phyloP scores from a whole-genome alignment of 2,113 vertebrate species.

The Platysteira castanea region DNA sequence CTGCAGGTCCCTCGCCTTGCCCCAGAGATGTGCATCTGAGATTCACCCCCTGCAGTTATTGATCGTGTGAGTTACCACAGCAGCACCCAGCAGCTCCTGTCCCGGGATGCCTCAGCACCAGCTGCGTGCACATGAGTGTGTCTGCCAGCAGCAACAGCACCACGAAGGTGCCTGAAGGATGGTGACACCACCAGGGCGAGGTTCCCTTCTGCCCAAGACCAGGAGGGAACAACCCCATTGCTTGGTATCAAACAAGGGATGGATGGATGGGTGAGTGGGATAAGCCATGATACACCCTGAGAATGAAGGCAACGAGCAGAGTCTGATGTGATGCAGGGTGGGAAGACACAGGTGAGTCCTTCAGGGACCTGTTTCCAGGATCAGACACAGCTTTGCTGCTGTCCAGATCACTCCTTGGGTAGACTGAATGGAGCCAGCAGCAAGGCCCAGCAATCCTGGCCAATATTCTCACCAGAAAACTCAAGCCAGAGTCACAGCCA shows the following conservation, averaged over 20 bases:
- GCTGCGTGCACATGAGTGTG: fast-evolving
- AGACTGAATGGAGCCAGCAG: background rate
- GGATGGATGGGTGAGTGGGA: background rate
- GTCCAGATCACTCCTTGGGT: background rate
- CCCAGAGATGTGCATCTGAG: background rate
- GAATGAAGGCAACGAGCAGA: background rate
- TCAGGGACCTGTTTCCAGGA: background rate
- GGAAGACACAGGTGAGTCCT: fast-evolving
- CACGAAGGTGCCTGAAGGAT: background rate
- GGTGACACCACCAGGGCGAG: background rate
- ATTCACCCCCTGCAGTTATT: background rate
- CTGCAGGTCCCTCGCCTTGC: background rate
- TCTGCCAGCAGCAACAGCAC: background rate
- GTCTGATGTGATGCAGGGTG: background rate
- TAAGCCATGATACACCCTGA: background rate
- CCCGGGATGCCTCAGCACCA: background rate
- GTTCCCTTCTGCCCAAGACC: background rate
- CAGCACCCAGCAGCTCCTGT: fast-evolving
- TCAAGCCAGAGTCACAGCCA: background rate
- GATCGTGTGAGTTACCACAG: background rate
- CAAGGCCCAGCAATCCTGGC: background rate
- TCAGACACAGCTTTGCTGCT: background rate
- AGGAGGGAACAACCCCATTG: background rate
- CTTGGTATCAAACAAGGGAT: background rate
- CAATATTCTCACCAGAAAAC: background rate